Conservation (phyloP, 2,888 invertebrate species). For the Mesorhabditis belari region DNA sequence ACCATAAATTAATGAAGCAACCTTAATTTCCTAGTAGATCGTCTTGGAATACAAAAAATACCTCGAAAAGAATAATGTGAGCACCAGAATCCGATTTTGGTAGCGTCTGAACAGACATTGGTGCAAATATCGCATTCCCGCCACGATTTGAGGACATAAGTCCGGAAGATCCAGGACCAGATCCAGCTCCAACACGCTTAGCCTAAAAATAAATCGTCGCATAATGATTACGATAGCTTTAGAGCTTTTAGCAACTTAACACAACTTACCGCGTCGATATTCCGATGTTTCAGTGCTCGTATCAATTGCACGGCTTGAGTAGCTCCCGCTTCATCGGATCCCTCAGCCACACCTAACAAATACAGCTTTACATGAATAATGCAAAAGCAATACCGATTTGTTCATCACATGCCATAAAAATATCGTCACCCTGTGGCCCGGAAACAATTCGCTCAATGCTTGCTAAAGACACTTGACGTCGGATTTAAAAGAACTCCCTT, state of each 20-base stretch:
- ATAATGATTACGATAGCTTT: background rate
- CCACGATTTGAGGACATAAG: slow-evolving; percentile 1
- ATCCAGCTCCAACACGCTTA: background rate
- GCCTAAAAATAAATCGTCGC: slow-evolving; percentile 4
- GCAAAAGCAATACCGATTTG: slow-evolving; percentile 63
- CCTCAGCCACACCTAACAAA: slow-evolving; percentile 14
- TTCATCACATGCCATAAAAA: slow-evolving; percentile 86
- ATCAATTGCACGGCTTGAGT: slow-evolving; percentile 93
- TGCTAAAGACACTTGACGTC: slow-evolving; percentile 61
- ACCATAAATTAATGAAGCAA: background rate
- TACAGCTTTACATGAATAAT: slow-evolving; percentile 57
- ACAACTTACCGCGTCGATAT: slow-evolving; percentile 74
- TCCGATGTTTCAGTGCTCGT: slow-evolving; percentile 81
- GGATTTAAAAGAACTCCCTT: slow-evolving; percentile 60
- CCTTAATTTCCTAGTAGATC: background rate
- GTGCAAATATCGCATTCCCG: slow-evolving; percentile 15
- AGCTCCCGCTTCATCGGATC: slow-evolving; percentile 65
- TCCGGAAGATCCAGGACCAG: background rate
- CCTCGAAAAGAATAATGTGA: slow-evolving; percentile 30
- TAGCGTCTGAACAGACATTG: slow-evolving; percentile 20
- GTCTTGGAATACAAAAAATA: background rate
- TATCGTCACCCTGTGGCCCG: slow-evolving; percentile 80
- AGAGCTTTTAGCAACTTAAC: slow-evolving; percentile 19
- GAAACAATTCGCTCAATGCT: slow-evolving; percentile 90
- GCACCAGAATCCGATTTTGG: slow-evolving; percentile 28